These are phyloP conservation scores for Cavia porcellus DNA, from an alignment of 2,113 vertebrate genomes.

Conservation along the genomic window DNA sequence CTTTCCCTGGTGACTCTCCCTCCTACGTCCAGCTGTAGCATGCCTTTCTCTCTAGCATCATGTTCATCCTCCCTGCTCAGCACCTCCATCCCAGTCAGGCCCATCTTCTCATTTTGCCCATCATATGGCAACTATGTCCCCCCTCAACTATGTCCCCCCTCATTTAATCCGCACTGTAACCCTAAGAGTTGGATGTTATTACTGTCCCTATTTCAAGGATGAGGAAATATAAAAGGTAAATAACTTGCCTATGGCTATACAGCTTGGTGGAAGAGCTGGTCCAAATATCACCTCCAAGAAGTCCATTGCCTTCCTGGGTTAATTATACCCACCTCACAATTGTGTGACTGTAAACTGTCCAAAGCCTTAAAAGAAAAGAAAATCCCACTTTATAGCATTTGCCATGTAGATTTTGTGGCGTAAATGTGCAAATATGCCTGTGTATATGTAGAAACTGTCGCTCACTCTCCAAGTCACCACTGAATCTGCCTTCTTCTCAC, in stretches of 20 bases:
- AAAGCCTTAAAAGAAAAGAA: not conserved
- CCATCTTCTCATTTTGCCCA: not conserved
- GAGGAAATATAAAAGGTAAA: not conserved
- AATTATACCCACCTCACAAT: not conserved
- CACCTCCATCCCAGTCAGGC: not conserved
- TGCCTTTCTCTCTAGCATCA: not conserved
- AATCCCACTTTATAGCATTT: not conserved
- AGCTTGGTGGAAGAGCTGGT: not conserved
- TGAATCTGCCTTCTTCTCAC: not conserved
- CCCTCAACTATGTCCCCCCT: not conserved
- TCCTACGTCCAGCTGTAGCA: not conserved
- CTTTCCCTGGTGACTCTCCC: not conserved
- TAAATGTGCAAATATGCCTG: not conserved
- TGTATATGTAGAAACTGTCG: not conserved
- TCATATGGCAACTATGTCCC: no score
- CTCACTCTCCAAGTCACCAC: not conserved
- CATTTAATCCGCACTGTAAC: not conserved
- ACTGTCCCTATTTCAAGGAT: not conserved
- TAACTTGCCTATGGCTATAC: not conserved
- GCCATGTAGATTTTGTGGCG: not conserved
- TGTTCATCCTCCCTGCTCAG: not conserved
- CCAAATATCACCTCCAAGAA: not conserved
- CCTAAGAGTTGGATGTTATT: not conserved
- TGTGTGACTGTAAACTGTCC: not conserved
- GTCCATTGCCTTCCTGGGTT: not conserved